Evolutionary conservation across 2,113 vertebrate genomes (phyloP), one percentile per base, ranked within the genome.

Genomic region (Pelecanoides urinatrix): DNA sequence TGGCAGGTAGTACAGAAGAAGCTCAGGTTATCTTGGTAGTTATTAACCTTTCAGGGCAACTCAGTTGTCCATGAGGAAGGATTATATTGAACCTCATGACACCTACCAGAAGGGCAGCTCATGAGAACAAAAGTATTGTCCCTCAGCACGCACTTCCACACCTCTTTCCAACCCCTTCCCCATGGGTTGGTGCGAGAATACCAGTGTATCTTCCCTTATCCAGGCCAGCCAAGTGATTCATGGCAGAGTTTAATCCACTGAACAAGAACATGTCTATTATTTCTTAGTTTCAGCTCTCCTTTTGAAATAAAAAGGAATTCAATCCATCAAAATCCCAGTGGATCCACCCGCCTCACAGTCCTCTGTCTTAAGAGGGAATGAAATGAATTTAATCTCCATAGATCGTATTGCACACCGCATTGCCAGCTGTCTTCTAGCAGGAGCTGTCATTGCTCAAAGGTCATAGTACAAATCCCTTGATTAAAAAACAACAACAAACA

Each of bases 351-450:
- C 36, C 80, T 94, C 65, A 34, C 58, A 72, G 29, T 92, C 70
- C 90, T 68, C 80, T 85, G 36, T 87, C 5, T 81, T 82, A 68
- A 77, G 34, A 91, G 49, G 66, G 76, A 92, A 76, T 29, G 18
- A 96, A 94, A 87, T 70, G 0, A 94, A 84, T 94, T 94, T 94
- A 94, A 86, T 91, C 71, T 95, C 55, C 52, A 82, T 72, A 90
- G 90, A 86, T 82, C 13, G 2, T 6, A 71, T 11, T 34, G 66
- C 34, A 73, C 45, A 40, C 49, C 0, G 19, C 84, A 62, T 38
- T 92, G 75, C 95, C 91, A 94, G 89, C 82, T 96, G 95, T 90
- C 92, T 94, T 81, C 74, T 90, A 50, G 88, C 68, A 32, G 71
- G 32, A 23, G 8, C 73, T 94, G 59, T 86, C 23, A 2, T 62